A percentile compares a stretch with the other conserved stretches of the same genome.
Conservation (phyloP, 2,113 vertebrate genomes). For the Arvicanthis niloticus region DNA sequence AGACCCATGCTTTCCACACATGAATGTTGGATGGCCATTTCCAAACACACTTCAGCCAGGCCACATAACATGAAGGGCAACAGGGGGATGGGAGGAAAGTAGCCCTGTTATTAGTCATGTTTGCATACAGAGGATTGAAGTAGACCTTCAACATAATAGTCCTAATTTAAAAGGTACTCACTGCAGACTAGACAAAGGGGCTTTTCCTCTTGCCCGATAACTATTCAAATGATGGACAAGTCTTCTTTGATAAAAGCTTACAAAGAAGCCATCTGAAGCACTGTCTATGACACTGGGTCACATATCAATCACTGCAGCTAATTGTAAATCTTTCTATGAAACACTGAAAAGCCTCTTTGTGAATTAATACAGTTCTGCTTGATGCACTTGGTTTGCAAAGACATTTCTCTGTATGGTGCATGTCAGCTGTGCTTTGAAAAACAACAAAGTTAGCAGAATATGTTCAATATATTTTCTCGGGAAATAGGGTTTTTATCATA, state of each 20-base stretch:
- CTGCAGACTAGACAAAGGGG: conserved; percentile 61
- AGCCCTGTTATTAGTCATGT: conserved; percentile 46
- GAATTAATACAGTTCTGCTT: conserved; percentile 86
- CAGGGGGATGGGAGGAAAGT: not conserved
- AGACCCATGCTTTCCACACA: not conserved
- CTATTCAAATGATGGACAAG: conserved; percentile 69
- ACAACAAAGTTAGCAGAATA: conserved; percentile 85
- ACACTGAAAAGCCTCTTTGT: conserved; percentile 85
- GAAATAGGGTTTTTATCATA: conserved; percentile 86
- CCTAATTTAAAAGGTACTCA: conserved; percentile 62
- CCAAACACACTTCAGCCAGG: not conserved
- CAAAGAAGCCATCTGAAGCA: conserved; percentile 76
- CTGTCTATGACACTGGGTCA: conserved; percentile 77
- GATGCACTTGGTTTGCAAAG: conserved; percentile 81
- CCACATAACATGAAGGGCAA: not conserved
- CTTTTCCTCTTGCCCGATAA: conserved; percentile 76
- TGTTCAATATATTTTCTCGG: conserved; percentile 88
- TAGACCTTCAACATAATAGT: conserved; percentile 46
- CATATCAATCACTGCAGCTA: conserved; percentile 81
- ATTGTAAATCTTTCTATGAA: conserved; percentile 83
- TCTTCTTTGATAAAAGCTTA: conserved; percentile 76
- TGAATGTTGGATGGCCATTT: conserved; percentile 42
- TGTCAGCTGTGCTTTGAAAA: conserved; percentile 88
- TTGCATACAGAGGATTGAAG: conserved; percentile 51
- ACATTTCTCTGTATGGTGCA: conserved; percentile 86